Base-by-base conservation (phyloP, 2,797 vertebrate genomes). In the Gouania willdenowi region DNA sequence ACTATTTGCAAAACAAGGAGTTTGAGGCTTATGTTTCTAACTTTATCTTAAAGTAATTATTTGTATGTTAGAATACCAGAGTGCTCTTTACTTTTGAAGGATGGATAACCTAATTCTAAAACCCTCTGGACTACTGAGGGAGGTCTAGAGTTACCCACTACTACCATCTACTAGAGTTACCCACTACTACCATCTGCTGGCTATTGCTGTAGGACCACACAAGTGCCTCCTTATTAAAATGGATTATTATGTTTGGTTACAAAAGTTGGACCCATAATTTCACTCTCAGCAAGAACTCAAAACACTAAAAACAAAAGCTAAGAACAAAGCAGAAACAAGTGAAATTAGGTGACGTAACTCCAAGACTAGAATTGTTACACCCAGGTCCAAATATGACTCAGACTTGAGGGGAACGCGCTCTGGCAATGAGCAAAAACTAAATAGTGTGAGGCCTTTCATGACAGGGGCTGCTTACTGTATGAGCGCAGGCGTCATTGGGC, bases 81-180 rank as follows among this genome's bases (percentile, higher is more conserved):
- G 5, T 24, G 10, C 33, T 20, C 5, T 44, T 51, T 18, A 28
- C 19, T 2, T 19, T 42, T 19, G 34, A 27, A n/a, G 23, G 22
- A 33, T 34, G 19, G 46, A 25, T 28, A 29, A 34, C 41, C 11
- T 14, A 15, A 35, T 27, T 14, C 2, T 43, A 45, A 51, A 1
- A 1, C 19, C 9, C 10, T 13, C 18, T 44, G 29, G 41, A 38
- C 14, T 21, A n/a, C 16, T 42, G 13, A 26, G 11, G 0, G 10
- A 31, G 4, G 6, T 21, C 40, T 15, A 56, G 18, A 15, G 33
- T 64, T 83, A 66, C 77, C 53, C 55, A 59, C 78, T 76, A 83
- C 66, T 63, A 58, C 84, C 84, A 85, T 67, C 84, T 85, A 52
- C 77, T 78, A 82, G 66, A 48, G n/a, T 22, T 26, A 3, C 27